Conservation (phyloP, 2,888 invertebrate species). For the Spatulosminthurus flaviceps region DNA sequence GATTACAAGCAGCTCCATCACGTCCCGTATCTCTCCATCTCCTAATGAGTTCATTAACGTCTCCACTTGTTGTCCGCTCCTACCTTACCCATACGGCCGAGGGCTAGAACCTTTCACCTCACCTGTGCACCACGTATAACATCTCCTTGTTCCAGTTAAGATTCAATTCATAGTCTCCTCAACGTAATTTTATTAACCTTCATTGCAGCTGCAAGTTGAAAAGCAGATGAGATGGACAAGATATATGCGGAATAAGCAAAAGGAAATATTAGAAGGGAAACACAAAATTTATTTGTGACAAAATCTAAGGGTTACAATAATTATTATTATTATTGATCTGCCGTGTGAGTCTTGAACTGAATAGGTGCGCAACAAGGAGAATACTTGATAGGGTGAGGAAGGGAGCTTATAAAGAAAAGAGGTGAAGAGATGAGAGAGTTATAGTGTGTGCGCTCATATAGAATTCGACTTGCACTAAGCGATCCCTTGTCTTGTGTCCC, state of each 20-base stretch:
- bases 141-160: too few relatives aligned
- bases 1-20: conserved; percentile 6
- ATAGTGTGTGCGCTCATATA: neutral
- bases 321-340: too few relatives aligned
- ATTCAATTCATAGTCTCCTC: too few relatives aligned
- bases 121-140: too few relatives aligned
- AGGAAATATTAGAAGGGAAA: neutral
- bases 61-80: conserved; percentile 16
- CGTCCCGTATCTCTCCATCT: conserved; percentile 41
- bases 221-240: too few relatives aligned
- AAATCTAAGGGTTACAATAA: too few relatives aligned
- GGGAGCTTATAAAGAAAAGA: conserved; percentile 2
- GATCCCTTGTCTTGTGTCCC: neutral
- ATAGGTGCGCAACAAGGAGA: neutral
- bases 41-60: conserved; percentile 42
- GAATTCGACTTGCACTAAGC: neutral
- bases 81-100: neutral
- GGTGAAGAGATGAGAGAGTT: neutral
- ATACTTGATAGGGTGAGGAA: neutral
- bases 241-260: too few relatives aligned
- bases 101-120: too few relatives aligned
- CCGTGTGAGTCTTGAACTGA: neutral
- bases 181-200: too few relatives aligned
- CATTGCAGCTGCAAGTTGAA: too few relatives aligned
- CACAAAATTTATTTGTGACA: neutral